A percentile compares a stretch with the other conserved stretches of the same genome.
phyloP scores from a whole-genome alignment of 2,113 vertebrate species.

The Pseudorhombus dupliciocellatus region DNA sequence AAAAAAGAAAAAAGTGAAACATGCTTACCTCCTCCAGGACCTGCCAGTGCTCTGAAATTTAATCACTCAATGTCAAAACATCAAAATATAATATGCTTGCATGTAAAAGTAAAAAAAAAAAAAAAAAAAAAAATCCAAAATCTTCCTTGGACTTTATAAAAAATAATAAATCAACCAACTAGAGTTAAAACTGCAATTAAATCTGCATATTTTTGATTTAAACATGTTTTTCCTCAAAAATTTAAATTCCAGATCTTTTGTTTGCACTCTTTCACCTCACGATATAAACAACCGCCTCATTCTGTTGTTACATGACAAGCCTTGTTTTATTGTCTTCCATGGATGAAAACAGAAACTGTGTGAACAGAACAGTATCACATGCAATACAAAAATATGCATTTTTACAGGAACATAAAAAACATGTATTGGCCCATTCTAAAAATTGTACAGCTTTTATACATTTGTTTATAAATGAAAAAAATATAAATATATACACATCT shows the following conservation, averaged over 20 bases:
- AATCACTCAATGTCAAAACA: too few relatives aligned
- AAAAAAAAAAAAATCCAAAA: too few relatives aligned
- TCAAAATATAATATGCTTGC: too few relatives aligned
- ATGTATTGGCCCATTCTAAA: conserved; percentile 80
- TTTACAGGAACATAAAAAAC: conserved; percentile 83
- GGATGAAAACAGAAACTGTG: conserved; percentile 82
- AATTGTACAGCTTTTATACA: conserved; percentile 77
- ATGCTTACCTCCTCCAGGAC: too few relatives aligned
- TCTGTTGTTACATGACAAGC: conserved; percentile 73
- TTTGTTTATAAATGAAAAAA: conserved; percentile 80
- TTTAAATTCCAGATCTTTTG: not conserved
- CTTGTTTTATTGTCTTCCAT: conserved; percentile 80
- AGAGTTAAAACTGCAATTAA: too few relatives aligned
- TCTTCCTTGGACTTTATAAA: too few relatives aligned
- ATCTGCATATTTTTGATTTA: too few relatives aligned
- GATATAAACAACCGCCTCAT: not conserved
- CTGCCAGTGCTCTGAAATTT: too few relatives aligned
- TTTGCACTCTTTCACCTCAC: not conserved
- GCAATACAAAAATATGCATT: conserved; percentile 88
- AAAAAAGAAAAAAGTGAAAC: too few relatives aligned
- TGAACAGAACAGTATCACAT: conserved; percentile 83
- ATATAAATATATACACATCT: conserved; percentile 83
- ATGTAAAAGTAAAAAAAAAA: too few relatives aligned
- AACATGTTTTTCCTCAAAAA: not conserved
- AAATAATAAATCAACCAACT: too few relatives aligned